Evolutionary conservation across 2,888 invertebrate genomes (phyloP), one percentile per base, ranked within the genome.

Genomic region (Cylloceria caligata): DNA sequence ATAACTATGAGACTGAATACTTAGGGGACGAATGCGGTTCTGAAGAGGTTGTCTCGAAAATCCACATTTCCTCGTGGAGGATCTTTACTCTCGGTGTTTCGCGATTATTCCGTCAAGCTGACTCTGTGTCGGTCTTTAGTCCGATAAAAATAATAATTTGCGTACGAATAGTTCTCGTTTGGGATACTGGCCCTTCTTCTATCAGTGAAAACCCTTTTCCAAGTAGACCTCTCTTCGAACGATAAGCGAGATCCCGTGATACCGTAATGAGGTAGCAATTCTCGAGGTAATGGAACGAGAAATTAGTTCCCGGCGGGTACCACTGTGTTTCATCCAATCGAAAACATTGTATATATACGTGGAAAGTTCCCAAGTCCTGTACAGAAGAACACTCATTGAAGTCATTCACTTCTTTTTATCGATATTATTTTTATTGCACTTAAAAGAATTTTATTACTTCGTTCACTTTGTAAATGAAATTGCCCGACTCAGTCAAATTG

Each of bases 231-330:
- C 39, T 60, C 64, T 21, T 30, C 27, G 74, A 52, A 39, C 47
- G 62, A 47, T 55, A 36, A 75, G 78, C 30, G 75, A 76, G 21
- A 39, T 73, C 77, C 57, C 34, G 77, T 45, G 16, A 69, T 55
- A 72, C 49, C 75, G 27, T 75, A 72, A 42, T 62, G 65, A 80
- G 81, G 64, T 42, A 74, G 81, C 77, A 85, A 86, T 85, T 84
- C 72, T 60, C 65, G 57, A 36, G 42, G 65, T 85, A 86, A 83
- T 84, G 83, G 74, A 80, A 77, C 80, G 77, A 73, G 80, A 84
- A 86, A 85, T 87, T 86, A 83, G 81, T 75, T 64, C 39, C 42
- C 24, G 67, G 62, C 36, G 42, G 19, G 24, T 55, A 39, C 16
- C 57, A 42, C 42, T 36, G 30, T 47, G 47, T 69, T 45, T 42